Evolutionary conservation across 2,797 vertebrate genomes (phyloP).

Genomic region (Etheostoma nigrum): DNA sequence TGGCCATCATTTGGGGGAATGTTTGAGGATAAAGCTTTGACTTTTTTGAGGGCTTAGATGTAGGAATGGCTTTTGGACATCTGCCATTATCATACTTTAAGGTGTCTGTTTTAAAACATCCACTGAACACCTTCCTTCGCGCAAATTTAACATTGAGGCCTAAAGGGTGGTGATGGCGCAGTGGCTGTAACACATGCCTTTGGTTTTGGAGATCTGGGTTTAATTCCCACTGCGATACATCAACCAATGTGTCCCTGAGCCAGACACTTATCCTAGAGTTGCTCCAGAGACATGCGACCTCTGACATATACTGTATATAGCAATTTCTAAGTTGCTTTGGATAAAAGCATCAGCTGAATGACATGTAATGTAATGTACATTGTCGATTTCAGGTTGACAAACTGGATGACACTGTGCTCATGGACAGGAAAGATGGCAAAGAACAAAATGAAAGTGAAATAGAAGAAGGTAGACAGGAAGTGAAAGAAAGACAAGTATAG

Average conservation of each 20-base stretch:
- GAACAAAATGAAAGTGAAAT: not conserved
- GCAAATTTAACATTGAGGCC: not conserved
- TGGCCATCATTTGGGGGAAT: not conserved
- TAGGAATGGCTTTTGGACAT: not conserved
- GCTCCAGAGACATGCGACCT: too few relatives aligned
- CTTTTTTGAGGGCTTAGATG: not conserved
- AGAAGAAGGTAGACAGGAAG: conserved; percentile 6
- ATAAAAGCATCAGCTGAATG: too few relatives aligned
- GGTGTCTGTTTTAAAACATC: conserved; percentile 1
- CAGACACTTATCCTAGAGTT: too few relatives aligned
- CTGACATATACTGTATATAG: too few relatives aligned
- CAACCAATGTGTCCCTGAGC: too few relatives aligned
- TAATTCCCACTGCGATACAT: too few relatives aligned
- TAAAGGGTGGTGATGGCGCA: too few relatives aligned
- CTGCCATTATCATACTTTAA: conserved; percentile 3
- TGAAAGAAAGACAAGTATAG: conserved; percentile 11
- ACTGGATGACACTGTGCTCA: not conserved
- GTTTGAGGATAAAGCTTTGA: not conserved
- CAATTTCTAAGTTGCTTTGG: too few relatives aligned
- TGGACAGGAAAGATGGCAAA: not conserved
- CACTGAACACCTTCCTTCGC: not conserved
- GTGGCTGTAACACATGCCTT: too few relatives aligned
- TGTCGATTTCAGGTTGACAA: not conserved
- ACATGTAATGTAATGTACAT: not conserved
- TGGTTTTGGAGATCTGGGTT: too few relatives aligned